Evolutionary conservation across 1,140 invertebrate species (phyloP).

Genomic region (Drosophila equinoxialis): DNA sequence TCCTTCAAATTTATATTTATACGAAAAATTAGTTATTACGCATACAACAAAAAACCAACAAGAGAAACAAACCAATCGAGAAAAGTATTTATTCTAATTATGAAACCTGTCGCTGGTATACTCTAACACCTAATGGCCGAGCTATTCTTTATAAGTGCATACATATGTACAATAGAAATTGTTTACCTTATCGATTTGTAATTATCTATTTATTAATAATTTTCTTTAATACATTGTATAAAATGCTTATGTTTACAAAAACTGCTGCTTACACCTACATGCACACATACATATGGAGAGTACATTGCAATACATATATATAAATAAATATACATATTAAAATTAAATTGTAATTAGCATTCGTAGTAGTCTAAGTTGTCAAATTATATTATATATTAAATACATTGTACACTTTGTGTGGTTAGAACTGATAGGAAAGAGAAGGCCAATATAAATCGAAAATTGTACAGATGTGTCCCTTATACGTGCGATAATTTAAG

Average conservation of each 20-base stretch:
- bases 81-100: conserved; percentile 77
- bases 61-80: conserved; percentile 33
- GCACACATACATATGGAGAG: conserved; percentile 46
- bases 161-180: conserved; percentile 19
- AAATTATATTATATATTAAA: conserved; percentile 15
- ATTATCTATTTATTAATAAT: conserved; percentile 31
- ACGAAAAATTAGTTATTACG: conserved; percentile 57
- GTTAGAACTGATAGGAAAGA: conserved; percentile 34
- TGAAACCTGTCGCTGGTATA: conserved; percentile 60
- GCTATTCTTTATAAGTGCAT: conserved; percentile 54
- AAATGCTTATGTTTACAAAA: conserved; percentile 51
- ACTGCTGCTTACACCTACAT: conserved; percentile 33
- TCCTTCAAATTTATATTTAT: conserved; percentile 66
- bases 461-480: conserved; percentile 38
- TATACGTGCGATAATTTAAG: conserved; percentile 14
- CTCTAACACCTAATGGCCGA: conserved; percentile 57
- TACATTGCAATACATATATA: conserved; percentile 65
- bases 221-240: conserved; percentile 58
- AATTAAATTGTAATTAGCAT: conserved; percentile 37
- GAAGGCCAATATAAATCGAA: conserved; percentile 12
- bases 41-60: conserved; percentile 28
- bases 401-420: conserved; percentile 44
- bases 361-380: conserved; percentile 41
- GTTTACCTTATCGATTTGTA: conserved; percentile 16
- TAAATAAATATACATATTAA: conserved; percentile 53